A percentile compares a stretch with the other conserved stretches of the same genome.
These are phyloP conservation scores for Lymantria dispar DNA, from an alignment of 2,888 invertebrate species.

Conservation along the genomic window DNA sequence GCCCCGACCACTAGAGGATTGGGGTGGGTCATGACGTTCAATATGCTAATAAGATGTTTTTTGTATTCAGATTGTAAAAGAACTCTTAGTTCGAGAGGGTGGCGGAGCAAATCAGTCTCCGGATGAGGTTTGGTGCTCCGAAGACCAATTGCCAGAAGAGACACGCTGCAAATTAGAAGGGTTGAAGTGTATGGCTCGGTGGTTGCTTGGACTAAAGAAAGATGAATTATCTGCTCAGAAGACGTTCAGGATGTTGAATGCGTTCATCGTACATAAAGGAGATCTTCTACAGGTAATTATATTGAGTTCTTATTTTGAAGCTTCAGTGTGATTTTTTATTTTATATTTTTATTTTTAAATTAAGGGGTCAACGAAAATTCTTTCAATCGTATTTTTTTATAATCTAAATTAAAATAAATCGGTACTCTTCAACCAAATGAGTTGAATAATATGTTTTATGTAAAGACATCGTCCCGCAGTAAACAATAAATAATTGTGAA, in stretches of 20 bases:
- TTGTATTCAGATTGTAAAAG: conserved; percentile 92
- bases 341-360: too few species aligned
- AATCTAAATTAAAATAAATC: too few species aligned
- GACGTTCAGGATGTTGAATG: conserved; percentile 96
- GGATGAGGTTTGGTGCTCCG: conserved; percentile 90
- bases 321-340: too few species aligned
- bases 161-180: conserved; percentile 96
- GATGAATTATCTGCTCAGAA: conserved; percentile 95
- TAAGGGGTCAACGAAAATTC: too few species aligned
- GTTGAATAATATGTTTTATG: too few species aligned
- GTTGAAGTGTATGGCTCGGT: conserved; percentile 97
- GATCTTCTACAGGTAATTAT: conserved; percentile 85
- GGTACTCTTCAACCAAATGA: too few species aligned
- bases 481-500: too few species aligned
- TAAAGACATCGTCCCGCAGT: too few species aligned
- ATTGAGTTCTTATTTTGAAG: too few species aligned
- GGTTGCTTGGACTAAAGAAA: conserved; percentile 95
- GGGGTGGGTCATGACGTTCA: too few species aligned
- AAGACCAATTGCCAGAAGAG: conserved; percentile 94
- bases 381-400: too few species aligned
- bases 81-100: conserved; percentile 92
- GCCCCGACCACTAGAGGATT: too few species aligned
- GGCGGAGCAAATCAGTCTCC: conserved; percentile 49
- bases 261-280: conserved; percentile 96
- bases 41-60: background rate